These are phyloP conservation scores for Phocoena phocoena DNA, from an alignment of 2,113 vertebrate species.

Conservation along the genomic window DNA sequence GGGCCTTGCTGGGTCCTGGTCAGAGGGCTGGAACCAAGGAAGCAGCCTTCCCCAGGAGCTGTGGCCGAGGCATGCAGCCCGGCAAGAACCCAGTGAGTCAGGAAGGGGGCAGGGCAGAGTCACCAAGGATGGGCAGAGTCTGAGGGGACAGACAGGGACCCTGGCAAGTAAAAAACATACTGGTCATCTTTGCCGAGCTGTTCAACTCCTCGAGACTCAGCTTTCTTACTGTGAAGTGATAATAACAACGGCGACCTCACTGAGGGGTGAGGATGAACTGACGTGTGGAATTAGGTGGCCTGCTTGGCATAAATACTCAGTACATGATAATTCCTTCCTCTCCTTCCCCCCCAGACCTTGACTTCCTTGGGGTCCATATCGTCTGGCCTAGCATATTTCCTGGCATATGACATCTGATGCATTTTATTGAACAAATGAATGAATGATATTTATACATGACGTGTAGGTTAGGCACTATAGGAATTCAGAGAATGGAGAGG, in stretches of 20 bases:
- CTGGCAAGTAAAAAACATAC: not conserved
- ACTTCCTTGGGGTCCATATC: not conserved
- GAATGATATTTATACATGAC: not conserved
- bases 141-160: not conserved
- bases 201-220: not conserved
- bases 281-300: not conserved
- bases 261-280: not conserved
- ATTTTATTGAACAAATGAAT: conserved; percentile 8
- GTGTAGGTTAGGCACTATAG: not conserved
- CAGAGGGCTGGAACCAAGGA: not conserved
- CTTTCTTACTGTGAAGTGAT: not conserved
- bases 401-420: not conserved
- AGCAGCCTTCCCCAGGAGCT: not conserved
- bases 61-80: not conserved
- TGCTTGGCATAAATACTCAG: not conserved
- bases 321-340: not conserved
- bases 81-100: not conserved
- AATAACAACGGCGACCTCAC: not conserved
- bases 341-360: not conserved
- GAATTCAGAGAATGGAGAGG: not conserved
- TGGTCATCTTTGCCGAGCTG: not conserved
- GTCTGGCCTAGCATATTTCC: not conserved
- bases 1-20: not conserved
- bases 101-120: not conserved
- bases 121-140: not conserved